Evolutionary conservation across 1,140 invertebrate species (phyloP), one percentile per base, ranked within the genome.

Genomic region (Pseudomyrmex flavicornis): DNA sequence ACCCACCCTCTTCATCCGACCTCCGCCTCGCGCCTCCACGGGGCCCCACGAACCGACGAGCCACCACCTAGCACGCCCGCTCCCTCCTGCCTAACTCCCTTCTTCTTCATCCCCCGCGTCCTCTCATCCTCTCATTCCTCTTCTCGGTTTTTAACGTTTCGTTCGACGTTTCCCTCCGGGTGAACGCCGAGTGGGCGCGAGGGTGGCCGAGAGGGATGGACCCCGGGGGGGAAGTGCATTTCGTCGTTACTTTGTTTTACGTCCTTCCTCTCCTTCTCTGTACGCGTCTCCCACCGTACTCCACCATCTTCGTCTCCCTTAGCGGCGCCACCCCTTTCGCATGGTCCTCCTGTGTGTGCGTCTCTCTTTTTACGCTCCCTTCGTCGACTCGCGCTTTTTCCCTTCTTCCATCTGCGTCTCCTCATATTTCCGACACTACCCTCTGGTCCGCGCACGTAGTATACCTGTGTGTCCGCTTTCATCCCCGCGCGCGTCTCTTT

Each of bases 221-320:
- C 52, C 61, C 74, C 80, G 86, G 87, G 89, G 90, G 89, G 90
- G 88, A 91, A 93, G 92, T 93, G 92, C 92, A 93, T 93, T 93
- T 93, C 91, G 92, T 93, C 93, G 93, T 94, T 94, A 94, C 93
- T 94, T 93, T 94, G 93, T 94, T 94, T 94, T 94, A 94, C 92
- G 91, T 91, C 90, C 90, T 90, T 86, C 87, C 88, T 88, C 82
- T 85, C 80, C 75, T 77, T 85, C 59, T 70, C 74, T 66, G 56
- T 61, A 50, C 77, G 46, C 44, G 74, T 69, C 74, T 59, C 56
- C 61, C 62, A 56, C 26, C 72, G 20, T 66, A n/a, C 46, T 46
- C 20, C 54, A 70, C 76, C 76, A 66, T 54, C 50, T 79, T 82
- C 76, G 50, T 63, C 73, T 83, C 83, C 86, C 82, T 85, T 85